Percentiles rank a stretch among this genome's conserved stretches.
phyloP scores from a whole-genome alignment of 1,140 invertebrate species.

The Drosophila suzukii region DNA sequence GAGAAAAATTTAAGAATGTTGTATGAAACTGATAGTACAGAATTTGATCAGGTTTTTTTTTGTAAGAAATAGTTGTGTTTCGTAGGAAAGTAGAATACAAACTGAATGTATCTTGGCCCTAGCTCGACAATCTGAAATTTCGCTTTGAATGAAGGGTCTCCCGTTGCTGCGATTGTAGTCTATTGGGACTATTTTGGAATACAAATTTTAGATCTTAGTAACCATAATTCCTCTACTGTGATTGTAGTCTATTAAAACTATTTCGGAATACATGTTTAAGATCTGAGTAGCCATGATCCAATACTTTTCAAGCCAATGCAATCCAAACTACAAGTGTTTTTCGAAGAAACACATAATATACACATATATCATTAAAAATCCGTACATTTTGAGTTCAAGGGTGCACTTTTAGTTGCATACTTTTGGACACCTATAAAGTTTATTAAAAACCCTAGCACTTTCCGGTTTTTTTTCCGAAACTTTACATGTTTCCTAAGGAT shows the following conservation, averaged over 20 bases:
- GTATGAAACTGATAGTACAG: background rate
- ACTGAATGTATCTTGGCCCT: background rate
- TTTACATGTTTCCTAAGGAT: background rate
- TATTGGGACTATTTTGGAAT: background rate
- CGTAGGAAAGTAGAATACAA: background rate
- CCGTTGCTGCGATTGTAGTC: background rate
- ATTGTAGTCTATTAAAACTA: background rate
- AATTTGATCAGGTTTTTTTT: background rate
- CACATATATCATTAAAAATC: too few species aligned
- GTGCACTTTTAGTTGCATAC: too few species aligned
- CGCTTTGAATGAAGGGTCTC: background rate
- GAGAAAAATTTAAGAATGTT: background rate
- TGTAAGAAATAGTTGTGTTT: background rate
- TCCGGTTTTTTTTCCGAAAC: too few species aligned
- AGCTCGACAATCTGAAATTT: background rate
- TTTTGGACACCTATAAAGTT: too few species aligned
- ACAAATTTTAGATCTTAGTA: too few species aligned
- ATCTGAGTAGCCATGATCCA: too few species aligned
- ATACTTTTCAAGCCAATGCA: too few species aligned
- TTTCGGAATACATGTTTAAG: too few species aligned
- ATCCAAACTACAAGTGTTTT: too few species aligned
- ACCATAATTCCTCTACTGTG: background rate
- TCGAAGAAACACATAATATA: too few species aligned
- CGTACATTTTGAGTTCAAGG: too few species aligned
- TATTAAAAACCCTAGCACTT: too few species aligned